Percentiles rank a stretch among this genome's conserved stretches.
Evolutionary conservation across 1,140 invertebrate species (phyloP).

Genomic region (Thaumatotibia leucotreta): DNA sequence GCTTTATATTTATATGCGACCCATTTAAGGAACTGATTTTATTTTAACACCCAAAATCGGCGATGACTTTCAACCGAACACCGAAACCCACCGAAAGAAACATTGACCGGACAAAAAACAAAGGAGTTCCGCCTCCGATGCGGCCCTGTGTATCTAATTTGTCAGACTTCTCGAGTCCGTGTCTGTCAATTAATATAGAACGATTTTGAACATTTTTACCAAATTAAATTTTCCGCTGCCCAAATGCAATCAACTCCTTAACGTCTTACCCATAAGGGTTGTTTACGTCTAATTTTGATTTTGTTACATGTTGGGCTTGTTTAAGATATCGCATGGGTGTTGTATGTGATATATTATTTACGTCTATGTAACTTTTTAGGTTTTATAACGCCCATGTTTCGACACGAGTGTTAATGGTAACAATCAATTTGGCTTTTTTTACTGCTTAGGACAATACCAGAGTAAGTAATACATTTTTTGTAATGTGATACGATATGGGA

Average conservation of each 20-base stretch:
- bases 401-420: slow-evolving; percentile 53
- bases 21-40: neutral
- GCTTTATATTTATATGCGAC: neutral
- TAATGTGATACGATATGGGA: neutral
- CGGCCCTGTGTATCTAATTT: slow-evolving; percentile 60
- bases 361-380: slow-evolving; percentile 38
- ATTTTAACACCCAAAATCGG: neutral
- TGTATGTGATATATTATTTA: slow-evolving; percentile 48
- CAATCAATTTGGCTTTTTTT: slow-evolving; percentile 51
- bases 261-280: neutral
- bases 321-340: slow-evolving; percentile 34
- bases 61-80: neutral
- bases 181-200: slow-evolving; percentile 54
- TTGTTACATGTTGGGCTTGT: neutral
- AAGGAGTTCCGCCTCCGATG: slow-evolving; percentile 37
- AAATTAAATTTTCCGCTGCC: slow-evolving; percentile 16
- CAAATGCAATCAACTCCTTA: slow-evolving; percentile 12
- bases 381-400: slow-evolving; percentile 51
- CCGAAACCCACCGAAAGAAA: neutral
- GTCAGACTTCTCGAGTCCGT: slow-evolving; percentile 44
- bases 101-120: slow-evolving; percentile 8
- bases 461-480: neutral
- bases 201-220: slow-evolving; percentile 42
- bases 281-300: slow-evolving; percentile 1
- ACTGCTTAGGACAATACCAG: slow-evolving; percentile 11